Evolutionary conservation across 2,888 invertebrate species (phyloP).

Genomic region (Cephus pulcher): DNA sequence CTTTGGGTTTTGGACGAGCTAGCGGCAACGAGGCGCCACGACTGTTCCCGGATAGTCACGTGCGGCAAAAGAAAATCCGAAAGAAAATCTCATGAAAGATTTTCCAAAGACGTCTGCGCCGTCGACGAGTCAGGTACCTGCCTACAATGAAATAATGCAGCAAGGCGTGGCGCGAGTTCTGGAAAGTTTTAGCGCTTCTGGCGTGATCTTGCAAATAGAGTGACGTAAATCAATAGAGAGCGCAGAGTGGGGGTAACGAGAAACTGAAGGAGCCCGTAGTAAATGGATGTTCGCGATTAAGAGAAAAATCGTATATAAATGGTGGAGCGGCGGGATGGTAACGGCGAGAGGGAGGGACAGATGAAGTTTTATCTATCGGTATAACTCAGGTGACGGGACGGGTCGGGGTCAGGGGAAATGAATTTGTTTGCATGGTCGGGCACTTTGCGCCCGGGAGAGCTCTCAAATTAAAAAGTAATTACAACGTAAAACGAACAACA

Average conservation of each 20-base stretch:
- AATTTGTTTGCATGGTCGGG: conserved; percentile 21
- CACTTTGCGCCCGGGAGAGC: conserved; percentile 23
- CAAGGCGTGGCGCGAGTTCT: conserved; percentile 43
- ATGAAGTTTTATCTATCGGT: conserved; percentile 54
- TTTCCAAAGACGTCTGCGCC: conserved; percentile 10
- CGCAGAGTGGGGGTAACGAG: conserved; percentile 48
- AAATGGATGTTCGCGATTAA: conserved; percentile 63
- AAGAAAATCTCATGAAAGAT: conserved; percentile 1
- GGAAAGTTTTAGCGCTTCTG: conserved; percentile 58
- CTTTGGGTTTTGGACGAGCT: background rate
- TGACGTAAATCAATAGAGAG: conserved; percentile 59
- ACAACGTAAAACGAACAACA: conserved; percentile 25
- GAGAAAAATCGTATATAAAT: conserved; percentile 63
- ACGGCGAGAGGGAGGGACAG: conserved; percentile 29
- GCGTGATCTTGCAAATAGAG: conserved; percentile 63
- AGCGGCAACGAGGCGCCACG: background rate
- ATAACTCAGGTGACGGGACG: conserved; percentile 7
- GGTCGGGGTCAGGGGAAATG: background rate
- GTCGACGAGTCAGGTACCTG: background rate
- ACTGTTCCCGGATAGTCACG: background rate
- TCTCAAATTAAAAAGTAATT: conserved; percentile 50
- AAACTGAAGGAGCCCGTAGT: conserved; percentile 58
- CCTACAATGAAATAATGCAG: conserved; percentile 15
- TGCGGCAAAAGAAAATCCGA: background rate
- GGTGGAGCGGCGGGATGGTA: conserved; percentile 26